These are phyloP conservation scores for Drosophila sucinea DNA, from an alignment of 1,140 invertebrate species.

Conservation along the genomic window DNA sequence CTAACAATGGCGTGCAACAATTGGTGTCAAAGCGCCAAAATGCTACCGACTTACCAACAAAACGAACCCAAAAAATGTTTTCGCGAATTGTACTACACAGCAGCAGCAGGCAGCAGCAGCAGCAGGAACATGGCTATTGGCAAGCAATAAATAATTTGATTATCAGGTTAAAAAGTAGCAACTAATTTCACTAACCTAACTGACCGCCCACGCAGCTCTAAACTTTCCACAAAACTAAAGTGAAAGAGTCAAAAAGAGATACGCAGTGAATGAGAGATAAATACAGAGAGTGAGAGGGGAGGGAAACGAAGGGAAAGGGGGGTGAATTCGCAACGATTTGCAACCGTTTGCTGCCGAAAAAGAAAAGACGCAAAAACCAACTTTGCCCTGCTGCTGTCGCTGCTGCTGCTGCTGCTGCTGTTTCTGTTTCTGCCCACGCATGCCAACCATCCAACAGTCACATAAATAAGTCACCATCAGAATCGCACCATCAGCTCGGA, in stretches of 20 bases:
- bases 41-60: conserved; percentile 57
- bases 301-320: neutral
- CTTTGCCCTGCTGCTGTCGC: conserved; percentile 12
- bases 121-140: conserved; percentile 20
- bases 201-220: conserved; percentile 6
- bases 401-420: neutral
- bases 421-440: conserved; percentile 55
- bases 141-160: conserved; percentile 57
- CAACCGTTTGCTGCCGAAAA: conserved; percentile 76
- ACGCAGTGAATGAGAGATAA: neutral
- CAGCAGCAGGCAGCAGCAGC: conserved; percentile 3
- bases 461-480: conserved; percentile 77
- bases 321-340: conserved; percentile 36
- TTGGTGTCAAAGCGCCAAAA: conserved; percentile 79
- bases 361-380: conserved; percentile 28
- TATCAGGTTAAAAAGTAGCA: conserved; percentile 24
- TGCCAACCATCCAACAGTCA: conserved; percentile 43
- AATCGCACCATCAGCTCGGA: conserved; percentile 56
- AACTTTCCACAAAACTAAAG: conserved; percentile 11
- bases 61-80: conserved; percentile 35
- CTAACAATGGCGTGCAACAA: conserved; percentile 65
- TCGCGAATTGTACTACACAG: conserved; percentile 3
- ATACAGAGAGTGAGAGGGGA: conserved; percentile 1
- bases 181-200: conserved; percentile 46
- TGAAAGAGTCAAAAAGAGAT: conserved; percentile 14